Evolutionary conservation across 2,888 invertebrate species (phyloP), one percentile per base, ranked within the genome.

Genomic region (Hoplodrina ambigua): DNA sequence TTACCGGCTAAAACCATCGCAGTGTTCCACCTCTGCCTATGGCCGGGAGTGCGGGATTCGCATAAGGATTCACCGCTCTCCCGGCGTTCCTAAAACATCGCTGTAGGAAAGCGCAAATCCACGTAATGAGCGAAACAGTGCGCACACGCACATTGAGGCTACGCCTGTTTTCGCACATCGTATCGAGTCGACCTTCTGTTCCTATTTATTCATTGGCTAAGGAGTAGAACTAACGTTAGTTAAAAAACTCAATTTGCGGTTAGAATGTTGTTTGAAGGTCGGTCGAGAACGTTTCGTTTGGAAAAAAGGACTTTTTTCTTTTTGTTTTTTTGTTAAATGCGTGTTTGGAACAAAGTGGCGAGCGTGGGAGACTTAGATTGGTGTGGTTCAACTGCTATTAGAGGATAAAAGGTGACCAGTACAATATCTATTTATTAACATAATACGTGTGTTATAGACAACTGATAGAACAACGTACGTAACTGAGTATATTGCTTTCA

Each of bases 241-340:
- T 76, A 83, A 84, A 84, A 85, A 83, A 80, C 65, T 72, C 82
- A 70, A 84, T 84, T 84, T 83, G 85, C 76, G 84, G 85, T 84
- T 83, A 81, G 79, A 80, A 81, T 71, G 68, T 72, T 78, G 68
- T 84, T 80, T 74, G 78, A 84, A 83, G 79, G 84, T 85, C 79
- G 70, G 57, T 57, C 53, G 37, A 50, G 69, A 74, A 61, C 76
- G 78, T 80, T 80, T 70, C 60, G 69, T 78, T 69, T 17, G 59
- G 68, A 71, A 75, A 80, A 74, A 80, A 70, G 70, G 60, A 69
- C 33, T 57, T 17, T 72, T 71, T 67, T 57, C 49, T 30, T 69
- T 72, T 69, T 67, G 46, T 65, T 60, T 54, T 59, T 56, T 72
- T 72, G 25, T 81, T 46, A 55, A 30, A 72, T 77, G 66, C 70